Evolutionary conservation across 2,797 vertebrate genomes (phyloP).

Genomic region (Trematomus bernacchii): DNA sequence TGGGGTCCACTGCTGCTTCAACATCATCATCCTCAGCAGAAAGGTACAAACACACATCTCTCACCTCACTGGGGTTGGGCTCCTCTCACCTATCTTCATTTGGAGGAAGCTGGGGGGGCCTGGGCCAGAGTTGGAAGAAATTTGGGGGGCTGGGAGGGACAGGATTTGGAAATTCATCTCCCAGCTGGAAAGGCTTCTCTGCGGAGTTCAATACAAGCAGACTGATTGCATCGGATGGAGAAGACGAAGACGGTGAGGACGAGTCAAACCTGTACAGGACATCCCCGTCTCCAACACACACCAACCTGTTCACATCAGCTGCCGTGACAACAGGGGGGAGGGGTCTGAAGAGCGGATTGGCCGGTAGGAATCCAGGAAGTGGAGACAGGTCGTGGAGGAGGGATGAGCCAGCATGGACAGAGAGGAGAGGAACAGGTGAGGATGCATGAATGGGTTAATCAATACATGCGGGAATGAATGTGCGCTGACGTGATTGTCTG

Average conservation of each 20-base stretch:
- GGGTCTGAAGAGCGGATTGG: constrained; percentile 82
- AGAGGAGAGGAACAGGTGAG: constrained; percentile 91
- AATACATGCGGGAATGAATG: constrained; percentile 12
- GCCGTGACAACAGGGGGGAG: constrained; percentile 86
- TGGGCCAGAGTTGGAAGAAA: constrained; percentile 79
- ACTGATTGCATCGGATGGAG: constrained; percentile 68
- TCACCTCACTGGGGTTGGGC: constrained; percentile 83
- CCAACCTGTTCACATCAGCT: constrained; percentile 94
- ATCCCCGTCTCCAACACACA: constrained; percentile 82
- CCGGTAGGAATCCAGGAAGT: constrained; percentile 77
- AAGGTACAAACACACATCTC: constrained; percentile 90
- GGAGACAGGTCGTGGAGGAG: constrained; percentile 88
- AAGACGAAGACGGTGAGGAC: constrained; percentile 75
- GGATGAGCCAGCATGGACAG: constrained; percentile 84
- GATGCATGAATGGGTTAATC: constrained; percentile 37
- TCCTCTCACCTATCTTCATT: constrained; percentile 87
- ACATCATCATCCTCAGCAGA: constrained; percentile 82
- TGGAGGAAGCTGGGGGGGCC: constrained; percentile 80
- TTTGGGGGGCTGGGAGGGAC: constrained; percentile 62
- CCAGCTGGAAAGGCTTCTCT: constrained; percentile 69
- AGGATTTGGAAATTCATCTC: constrained; percentile 66
- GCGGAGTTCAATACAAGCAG: constrained; percentile 74
- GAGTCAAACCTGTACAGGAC: constrained; percentile 56
- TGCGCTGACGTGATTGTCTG: not conserved
- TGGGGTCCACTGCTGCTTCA: constrained; percentile 74